Evolutionary conservation across 2,888 invertebrate genomes (phyloP).

Genomic region (Clepsis dumicolana): DNA sequence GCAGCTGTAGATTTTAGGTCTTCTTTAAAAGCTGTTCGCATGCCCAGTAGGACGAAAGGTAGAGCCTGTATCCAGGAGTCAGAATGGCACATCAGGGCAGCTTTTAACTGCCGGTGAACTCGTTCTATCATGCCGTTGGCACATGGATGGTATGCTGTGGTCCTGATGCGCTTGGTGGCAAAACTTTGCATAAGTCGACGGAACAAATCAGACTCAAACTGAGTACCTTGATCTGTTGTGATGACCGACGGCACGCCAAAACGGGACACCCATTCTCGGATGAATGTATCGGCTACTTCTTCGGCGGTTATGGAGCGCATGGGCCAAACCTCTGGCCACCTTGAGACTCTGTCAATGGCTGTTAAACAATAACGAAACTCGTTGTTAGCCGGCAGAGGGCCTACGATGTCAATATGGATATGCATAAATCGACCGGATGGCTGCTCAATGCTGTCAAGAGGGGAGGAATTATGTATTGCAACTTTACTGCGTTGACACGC

Average conservation of each 20-base stretch:
- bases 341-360: too few relatives aligned
- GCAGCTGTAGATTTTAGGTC: background rate
- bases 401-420: constrained; percentile 63
- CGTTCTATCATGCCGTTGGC: background rate
- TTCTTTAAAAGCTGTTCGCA: background rate
- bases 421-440: constrained; percentile 45
- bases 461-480: constrained; percentile 42
- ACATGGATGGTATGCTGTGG: background rate
- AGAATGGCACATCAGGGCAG: constrained; percentile 42
- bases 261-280: too few relatives aligned
- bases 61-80: background rate
- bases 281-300: too few relatives aligned
- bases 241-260: too few relatives aligned
- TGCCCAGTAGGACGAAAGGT: background rate
- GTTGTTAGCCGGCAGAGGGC: constrained; percentile 55
- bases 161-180: background rate
- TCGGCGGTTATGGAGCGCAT: too few relatives aligned
- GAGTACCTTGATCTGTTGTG: too few relatives aligned
- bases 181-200: too few relatives aligned
- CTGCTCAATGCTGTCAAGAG: constrained; percentile 38
- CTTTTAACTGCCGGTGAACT: constrained; percentile 23
- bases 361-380: too few relatives aligned
- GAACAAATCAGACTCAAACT: too few relatives aligned
- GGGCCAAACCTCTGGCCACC: too few relatives aligned
- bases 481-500: constrained; percentile 55